phyloP scores from a whole-genome alignment of 2,888 invertebrate genomes.

The Metacarcinus magister region DNA sequence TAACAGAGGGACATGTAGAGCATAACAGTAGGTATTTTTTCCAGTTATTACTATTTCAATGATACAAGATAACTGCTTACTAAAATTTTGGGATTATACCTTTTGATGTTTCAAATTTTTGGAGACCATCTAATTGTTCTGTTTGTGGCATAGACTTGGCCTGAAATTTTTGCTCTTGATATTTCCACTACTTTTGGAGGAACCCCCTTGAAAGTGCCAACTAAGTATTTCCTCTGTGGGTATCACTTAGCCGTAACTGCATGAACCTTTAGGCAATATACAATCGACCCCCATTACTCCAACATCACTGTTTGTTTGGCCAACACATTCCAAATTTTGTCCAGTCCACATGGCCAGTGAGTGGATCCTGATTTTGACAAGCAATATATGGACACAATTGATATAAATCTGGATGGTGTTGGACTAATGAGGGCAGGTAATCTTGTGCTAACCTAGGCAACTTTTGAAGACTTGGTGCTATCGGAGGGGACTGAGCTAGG shows the following conservation, averaged over 20 bases:
- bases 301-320: neutral
- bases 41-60: neutral
- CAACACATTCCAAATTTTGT: neutral
- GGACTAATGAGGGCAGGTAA: constrained; percentile 40
- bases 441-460: constrained; percentile 64
- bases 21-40: constrained; percentile 19
- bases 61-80: constrained; percentile 26
- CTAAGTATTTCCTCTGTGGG: constrained; percentile 65
- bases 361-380: neutral
- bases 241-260: constrained; percentile 69
- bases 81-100: constrained; percentile 43
- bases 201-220: constrained; percentile 72
- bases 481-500: constrained; percentile 62
- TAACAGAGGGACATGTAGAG: constrained; percentile 44
- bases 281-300: constrained; percentile 58
- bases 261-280: constrained; percentile 68
- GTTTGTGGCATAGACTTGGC: constrained; percentile 56
- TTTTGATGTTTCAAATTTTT: constrained; percentile 9
- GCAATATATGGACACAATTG: constrained; percentile 15
- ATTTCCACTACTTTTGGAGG: constrained; percentile 68
- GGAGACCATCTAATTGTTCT: constrained; percentile 42
- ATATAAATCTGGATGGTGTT: neutral
- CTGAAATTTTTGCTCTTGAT: constrained; percentile 50
- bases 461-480: constrained; percentile 74
- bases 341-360: neutral